Base-by-base conservation (phyloP, 2,888 invertebrate genomes). In the Drosophila nigritarsus region DNA sequence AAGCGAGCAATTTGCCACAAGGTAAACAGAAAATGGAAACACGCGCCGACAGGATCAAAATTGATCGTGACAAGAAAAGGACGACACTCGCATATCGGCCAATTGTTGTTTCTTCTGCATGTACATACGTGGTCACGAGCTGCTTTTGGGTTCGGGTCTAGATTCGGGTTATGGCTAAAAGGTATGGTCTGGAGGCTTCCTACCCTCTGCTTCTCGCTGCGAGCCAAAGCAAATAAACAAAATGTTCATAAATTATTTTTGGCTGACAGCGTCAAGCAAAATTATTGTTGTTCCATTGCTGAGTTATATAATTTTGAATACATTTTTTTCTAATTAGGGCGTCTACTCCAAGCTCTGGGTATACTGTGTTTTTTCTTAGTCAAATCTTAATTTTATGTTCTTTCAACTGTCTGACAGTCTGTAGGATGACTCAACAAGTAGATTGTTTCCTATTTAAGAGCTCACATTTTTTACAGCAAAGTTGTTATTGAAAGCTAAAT, bases 1-100 rank as follows among this genome's bases (percentile, higher is more conserved):
- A 86, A 66, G 50, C 53, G 55, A 30, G 24, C 67, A 71, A 72
- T 65, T 77, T 82, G 75, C 60, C 50, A 49, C 60, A 72, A 76
- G 61, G 71, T 78, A 88, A 87, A 89, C 74, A 74, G 18, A 68
- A 80, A 80, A 82, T 82, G 80, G 73, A 80, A 87, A 87, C 87
- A 87, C 87, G 87, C 88, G 87, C 87, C 89, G 87, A 82, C 85
- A 82, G 73, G 89, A 79, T 85, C 80, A 73, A 70, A 78, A 86
- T 80, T 83, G 88, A 80, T 74, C 74, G 32, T 74, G 71, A 72
- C 75, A 77, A 78, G 71, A 67, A 83, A 61, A 73, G 73, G 81
- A 83, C 66, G 51, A 75, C 62, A 65, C 58, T 27, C 40, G 49
- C 50, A 73, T 38, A 72, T 65, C 65, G 61, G 34, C 56, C 68